phyloP scores from a whole-genome alignment of 2,888 invertebrate species.

The Spilosoma lubricipeda region DNA sequence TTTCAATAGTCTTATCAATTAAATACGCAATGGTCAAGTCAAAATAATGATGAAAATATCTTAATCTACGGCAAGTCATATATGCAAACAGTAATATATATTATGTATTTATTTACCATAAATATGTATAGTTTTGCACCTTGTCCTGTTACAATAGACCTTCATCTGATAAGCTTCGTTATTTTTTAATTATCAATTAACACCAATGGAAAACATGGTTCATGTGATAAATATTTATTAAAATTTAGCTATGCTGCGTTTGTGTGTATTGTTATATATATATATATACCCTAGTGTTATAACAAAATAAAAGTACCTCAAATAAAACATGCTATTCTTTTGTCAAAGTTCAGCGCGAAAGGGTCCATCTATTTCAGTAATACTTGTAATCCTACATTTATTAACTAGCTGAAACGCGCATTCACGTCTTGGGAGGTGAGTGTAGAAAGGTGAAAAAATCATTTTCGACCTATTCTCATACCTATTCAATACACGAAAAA shows the following conservation, averaged over 20 bases:
- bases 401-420: too few relatives aligned
- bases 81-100: neutral
- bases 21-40: neutral
- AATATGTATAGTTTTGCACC: conserved; percentile 22
- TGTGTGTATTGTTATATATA: too few relatives aligned
- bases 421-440: too few relatives aligned
- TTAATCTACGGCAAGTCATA: neutral
- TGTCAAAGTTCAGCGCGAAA: too few relatives aligned
- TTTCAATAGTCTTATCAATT: neutral
- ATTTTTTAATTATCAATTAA: conserved; percentile 12
- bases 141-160: neutral
- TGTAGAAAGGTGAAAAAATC: too few relatives aligned
- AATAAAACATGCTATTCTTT: too few relatives aligned
- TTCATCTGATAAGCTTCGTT: conserved; percentile 6
- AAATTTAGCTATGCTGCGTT: neutral
- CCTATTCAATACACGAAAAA: too few relatives aligned
- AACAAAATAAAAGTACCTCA: too few relatives aligned
- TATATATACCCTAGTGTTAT: too few relatives aligned
- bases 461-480: too few relatives aligned
- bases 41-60: neutral
- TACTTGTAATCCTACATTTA: too few relatives aligned
- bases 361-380: too few relatives aligned
- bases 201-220: neutral
- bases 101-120: neutral
- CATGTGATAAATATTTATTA: neutral